A percentile compares a stretch with the other conserved stretches of the same genome.
Conservation (phyloP, 1,140 invertebrate genomes). For the Leptoteleia sp. region DNA sequence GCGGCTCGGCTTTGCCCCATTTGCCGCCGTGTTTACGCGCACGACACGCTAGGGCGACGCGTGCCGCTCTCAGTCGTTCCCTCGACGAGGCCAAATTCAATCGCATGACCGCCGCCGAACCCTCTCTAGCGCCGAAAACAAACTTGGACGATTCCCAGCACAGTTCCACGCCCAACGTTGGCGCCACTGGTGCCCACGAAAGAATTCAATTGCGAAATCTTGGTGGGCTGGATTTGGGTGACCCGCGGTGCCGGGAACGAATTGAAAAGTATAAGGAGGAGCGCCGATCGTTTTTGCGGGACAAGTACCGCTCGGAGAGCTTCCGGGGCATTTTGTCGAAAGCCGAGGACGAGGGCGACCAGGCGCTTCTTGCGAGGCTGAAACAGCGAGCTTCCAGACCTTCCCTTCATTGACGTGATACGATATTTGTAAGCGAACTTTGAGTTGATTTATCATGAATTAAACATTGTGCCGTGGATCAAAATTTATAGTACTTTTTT, state of each 20-base stretch:
- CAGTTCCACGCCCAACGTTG: conserved; percentile 77
- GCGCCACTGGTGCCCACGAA: conserved; percentile 66
- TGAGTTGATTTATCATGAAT: background rate
- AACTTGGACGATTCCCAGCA: conserved; percentile 73
- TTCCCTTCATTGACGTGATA: conserved; percentile 76
- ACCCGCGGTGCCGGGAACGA: conserved; percentile 85
- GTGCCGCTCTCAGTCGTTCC: conserved; percentile 86
- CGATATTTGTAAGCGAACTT: conserved; percentile 45
- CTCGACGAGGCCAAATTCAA: conserved; percentile 84
- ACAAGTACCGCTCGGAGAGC: conserved; percentile 92
- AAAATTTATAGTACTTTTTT: too few species aligned
- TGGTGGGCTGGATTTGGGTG: conserved; percentile 80
- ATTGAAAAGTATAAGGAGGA: conserved; percentile 97
- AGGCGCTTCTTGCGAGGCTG: conserved; percentile 77
- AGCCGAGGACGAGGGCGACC: conserved; percentile 77
- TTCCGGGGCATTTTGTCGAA: conserved; percentile 83
- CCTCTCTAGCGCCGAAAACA: conserved; percentile 67
- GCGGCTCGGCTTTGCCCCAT: conserved; percentile 61
- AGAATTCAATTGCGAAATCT: conserved; percentile 69
- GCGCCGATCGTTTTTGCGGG: conserved; percentile 90
- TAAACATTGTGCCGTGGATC: background rate
- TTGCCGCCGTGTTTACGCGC: conserved; percentile 82
- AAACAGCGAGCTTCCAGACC: conserved; percentile 80
- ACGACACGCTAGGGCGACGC: conserved; percentile 80
- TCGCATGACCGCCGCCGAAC: conserved; percentile 77